These are phyloP conservation scores for Charaxes varanes DNA, from an alignment of 1,140 invertebrate genomes.

Conservation along the genomic window DNA sequence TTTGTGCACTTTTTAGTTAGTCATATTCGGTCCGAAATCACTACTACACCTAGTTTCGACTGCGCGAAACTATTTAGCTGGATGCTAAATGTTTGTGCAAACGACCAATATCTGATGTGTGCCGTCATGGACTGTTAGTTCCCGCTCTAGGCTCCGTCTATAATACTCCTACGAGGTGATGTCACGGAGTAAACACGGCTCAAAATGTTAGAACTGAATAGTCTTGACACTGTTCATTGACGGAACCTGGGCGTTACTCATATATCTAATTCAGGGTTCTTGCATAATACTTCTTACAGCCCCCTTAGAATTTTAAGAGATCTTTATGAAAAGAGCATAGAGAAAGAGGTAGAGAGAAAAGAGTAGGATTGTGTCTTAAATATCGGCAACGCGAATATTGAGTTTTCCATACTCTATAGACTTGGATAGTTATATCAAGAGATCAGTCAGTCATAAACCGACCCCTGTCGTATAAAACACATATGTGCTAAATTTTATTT, in stretches of 20 bases:
- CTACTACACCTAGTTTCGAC: not conserved
- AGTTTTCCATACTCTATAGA: no score
- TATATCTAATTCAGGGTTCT: no score
- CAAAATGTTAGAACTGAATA: slow-evolving; percentile 29
- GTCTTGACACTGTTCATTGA: slow-evolving; percentile 35
- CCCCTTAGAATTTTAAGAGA: no score
- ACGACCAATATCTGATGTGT: slow-evolving; percentile 48
- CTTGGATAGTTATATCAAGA: no score
- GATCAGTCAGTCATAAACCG: no score
- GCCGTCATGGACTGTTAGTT: slow-evolving; percentile 49
- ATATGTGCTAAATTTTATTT: no score
- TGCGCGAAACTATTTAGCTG: slow-evolving; percentile 5
- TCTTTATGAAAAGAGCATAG: no score
- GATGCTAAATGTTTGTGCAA: slow-evolving; percentile 42
- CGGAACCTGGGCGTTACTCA: slow-evolving; percentile 27
- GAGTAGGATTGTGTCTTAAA: no score
- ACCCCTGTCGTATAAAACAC: no score
- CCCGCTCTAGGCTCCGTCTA: slow-evolving; percentile 28
- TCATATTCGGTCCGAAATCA: not conserved
- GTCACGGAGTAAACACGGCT: slow-evolving; percentile 50
- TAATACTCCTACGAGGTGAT: slow-evolving; percentile 52
- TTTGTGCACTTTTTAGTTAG: slow-evolving; percentile 3
- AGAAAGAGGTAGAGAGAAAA: no score
- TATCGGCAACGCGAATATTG: no score
- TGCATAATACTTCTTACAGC: no score